Conservation (phyloP, 37 sponge, comb jelly and placozoan species). For the Spongilla lacustris region DNA sequence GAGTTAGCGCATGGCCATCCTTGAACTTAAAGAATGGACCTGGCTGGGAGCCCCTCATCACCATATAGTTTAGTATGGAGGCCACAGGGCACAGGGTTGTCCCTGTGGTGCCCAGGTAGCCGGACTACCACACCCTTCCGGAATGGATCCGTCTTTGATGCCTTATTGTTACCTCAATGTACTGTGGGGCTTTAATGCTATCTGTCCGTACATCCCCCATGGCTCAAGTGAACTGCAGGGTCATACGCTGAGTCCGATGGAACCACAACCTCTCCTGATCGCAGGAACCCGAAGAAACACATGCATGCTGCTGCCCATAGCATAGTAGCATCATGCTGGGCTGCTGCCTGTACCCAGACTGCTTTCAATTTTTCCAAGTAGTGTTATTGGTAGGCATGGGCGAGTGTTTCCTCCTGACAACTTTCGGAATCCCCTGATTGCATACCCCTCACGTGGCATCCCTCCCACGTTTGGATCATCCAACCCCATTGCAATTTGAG, state of each 20-base stretch:
- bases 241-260: conserved; percentile 15
- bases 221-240: neutral
- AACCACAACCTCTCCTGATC: conserved; percentile 35
- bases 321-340: conserved; percentile 14
- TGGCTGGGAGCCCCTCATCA: conserved; percentile 3
- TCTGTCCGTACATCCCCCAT: conserved; percentile 2
- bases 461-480: conserved; percentile 11
- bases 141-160: conserved; percentile 20
- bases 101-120: no score
- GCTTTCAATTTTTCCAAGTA: conserved; percentile 5
- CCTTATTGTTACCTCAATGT: conserved; percentile 12
- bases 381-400: conserved; percentile 58
- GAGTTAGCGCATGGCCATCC: conserved; percentile 21
- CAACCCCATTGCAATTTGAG: conserved; percentile 3
- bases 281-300: conserved; percentile 59
- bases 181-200: neutral
- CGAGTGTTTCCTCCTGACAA: conserved; percentile 17
- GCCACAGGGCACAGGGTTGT: conserved; percentile 35
- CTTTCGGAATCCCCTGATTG: neutral
- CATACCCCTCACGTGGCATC: neutral
- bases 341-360: conserved; percentile 2
- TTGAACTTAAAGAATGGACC: conserved; percentile 32
- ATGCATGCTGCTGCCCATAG: conserved; percentile 48
- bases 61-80: conserved; percentile 16
- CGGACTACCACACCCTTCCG: neutral